Percentiles rank a stretch among this genome's conserved stretches.
Conservation (phyloP, 2,113 vertebrate genomes). For the Eclectus roratus region DNA sequence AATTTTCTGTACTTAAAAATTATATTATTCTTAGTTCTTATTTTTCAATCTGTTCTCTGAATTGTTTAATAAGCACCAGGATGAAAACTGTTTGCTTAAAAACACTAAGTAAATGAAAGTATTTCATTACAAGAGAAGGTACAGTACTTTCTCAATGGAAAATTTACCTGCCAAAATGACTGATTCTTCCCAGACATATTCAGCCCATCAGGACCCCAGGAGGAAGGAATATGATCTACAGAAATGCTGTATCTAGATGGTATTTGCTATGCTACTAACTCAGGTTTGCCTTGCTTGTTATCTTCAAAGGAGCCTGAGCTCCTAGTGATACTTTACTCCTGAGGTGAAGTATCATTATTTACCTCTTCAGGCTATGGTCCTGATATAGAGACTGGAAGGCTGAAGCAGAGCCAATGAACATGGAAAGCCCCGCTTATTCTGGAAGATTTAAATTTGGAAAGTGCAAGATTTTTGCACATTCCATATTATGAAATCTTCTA, state of each 20-base stretch:
- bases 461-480: neutral
- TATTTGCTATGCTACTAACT: neutral
- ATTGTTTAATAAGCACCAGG: neutral
- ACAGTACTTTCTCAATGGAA: rapidly evolving
- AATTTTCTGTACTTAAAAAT: neutral
- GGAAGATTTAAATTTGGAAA: neutral
- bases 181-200: neutral
- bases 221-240: neutral
- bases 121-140: neutral
- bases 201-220: neutral
- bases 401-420: neutral
- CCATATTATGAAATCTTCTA: neutral
- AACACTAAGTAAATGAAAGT: neutral
- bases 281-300: neutral
- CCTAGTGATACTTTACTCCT: neutral
- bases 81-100: neutral
- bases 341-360: neutral
- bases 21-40: neutral
- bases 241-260: neutral
- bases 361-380: neutral
- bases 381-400: neutral
- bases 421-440: neutral
- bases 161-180: neutral
- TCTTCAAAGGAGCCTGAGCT: neutral
- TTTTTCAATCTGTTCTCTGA: neutral